Evolutionary conservation across 1,140 invertebrate genomes (phyloP), one percentile per base, ranked within the genome.

Genomic region (Charaxes varanes): DNA sequence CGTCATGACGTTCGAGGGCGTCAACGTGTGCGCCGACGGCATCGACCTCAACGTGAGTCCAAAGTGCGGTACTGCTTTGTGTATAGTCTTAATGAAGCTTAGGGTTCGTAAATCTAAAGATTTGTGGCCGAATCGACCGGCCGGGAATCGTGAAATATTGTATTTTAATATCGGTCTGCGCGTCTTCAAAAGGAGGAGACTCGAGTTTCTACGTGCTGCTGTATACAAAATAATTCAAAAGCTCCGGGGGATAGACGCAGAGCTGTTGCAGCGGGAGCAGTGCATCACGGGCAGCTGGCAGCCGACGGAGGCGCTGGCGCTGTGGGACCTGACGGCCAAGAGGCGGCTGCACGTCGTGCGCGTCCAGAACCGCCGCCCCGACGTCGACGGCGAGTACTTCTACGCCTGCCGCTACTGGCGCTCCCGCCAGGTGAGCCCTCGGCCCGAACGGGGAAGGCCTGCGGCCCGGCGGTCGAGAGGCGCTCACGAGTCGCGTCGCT

Each of bases 331-430:
- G n/a, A 54, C 38, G 7, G 76, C 73, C 5, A 67, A 54, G 43
- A 81, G 73, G 21, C 58, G 58, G 24, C 10, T 70, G n/a, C 58
- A 57, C 35, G 35, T 70, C 16, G 51, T 83, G 12, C 52, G 72
- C n/a, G 64, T 77, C 2, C 74, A 84, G 38, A 84, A 82, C 35
- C 32, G 81, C 30, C 46, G 73, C 15, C 67, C 68, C 0, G 61
- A 82, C 31, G 62, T 74, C 0, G 77, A 76, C 11, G 79, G 79
- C 1, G 79, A 84, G 28, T 84, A 80, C 32, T 66, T 83, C 16
- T 74, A 82, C 38, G 68, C 77, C 3, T 82, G 77, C 21, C 59
- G 70, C 10, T 84, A 70, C 53, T 84, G 81, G 81, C 68, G 57
- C 38, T 78, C 70, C 27, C 35, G 23, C 22, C 36, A 69, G 45